These are phyloP conservation scores for Arnoldichthys spilopterus DNA, from an alignment of 2,797 vertebrate genomes.

Conservation along the genomic window DNA sequence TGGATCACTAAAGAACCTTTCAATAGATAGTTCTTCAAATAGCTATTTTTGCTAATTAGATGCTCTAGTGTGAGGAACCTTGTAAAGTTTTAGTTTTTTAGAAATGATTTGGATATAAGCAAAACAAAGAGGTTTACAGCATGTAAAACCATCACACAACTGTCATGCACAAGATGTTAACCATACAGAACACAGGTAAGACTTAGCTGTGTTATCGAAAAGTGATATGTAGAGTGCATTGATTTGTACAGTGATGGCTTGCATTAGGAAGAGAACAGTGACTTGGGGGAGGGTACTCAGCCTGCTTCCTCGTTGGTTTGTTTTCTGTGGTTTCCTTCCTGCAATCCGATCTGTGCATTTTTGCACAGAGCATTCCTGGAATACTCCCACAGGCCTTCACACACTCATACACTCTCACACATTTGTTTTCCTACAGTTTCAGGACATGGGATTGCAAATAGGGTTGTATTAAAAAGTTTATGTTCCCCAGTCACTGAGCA, in stretches of 20 bases:
- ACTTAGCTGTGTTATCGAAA: background rate
- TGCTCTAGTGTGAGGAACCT: background rate
- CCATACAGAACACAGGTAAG: background rate
- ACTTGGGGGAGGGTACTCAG: constrained; percentile 14
- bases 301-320: constrained; percentile 50
- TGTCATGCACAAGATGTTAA: background rate
- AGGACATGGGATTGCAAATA: background rate
- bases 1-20: background rate
- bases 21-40: background rate
- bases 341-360: constrained; percentile 60
- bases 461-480: background rate
- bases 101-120: background rate
- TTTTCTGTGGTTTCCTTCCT: constrained; percentile 58
- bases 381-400: constrained; percentile 35
- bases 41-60: background rate
- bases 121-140: background rate
- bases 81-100: too few species aligned
- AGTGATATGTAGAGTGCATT: background rate
- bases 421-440: background rate
- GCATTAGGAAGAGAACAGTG: constrained; percentile 21
- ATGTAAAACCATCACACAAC: background rate
- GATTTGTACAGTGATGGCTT: constrained; percentile 23
- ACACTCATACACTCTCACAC: constrained; percentile 9
- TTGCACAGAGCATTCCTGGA: constrained; percentile 57
- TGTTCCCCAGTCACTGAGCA: too few species aligned